phyloP scores from a whole-genome alignment of 2,888 invertebrate genomes.

The Apodemia mormo region DNA sequence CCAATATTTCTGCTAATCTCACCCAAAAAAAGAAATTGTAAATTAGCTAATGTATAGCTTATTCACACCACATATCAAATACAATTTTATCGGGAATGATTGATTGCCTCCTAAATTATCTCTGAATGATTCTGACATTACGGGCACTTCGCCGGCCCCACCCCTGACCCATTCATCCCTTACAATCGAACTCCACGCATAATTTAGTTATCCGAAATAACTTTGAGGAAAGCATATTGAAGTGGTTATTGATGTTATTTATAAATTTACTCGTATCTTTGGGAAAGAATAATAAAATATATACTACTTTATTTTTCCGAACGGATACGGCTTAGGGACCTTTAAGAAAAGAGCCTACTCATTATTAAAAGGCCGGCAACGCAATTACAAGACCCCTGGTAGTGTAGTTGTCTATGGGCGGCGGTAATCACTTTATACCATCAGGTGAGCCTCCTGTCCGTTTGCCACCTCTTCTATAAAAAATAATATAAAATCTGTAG shows the following conservation, averaged over 20 bases:
- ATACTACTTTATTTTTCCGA: background rate
- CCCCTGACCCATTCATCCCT: background rate
- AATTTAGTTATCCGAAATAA: background rate
- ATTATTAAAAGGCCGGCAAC: no score
- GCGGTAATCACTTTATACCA: no score
- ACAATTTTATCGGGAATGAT: conserved; percentile 2
- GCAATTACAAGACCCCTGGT: no score
- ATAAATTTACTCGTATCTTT: background rate
- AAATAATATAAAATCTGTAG: background rate
- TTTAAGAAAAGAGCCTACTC: no score
- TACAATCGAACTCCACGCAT: background rate
- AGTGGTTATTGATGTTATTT: no score
- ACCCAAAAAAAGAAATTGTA: no score
- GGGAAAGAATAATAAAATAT: background rate
- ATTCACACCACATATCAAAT: conserved; percentile 4
- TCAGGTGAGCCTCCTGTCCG: no score
- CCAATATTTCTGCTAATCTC: no score
- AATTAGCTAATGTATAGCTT: background rate
- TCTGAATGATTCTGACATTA: background rate
- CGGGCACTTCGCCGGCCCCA: background rate
- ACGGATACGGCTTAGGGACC: no score
- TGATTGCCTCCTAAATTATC: conserved; percentile 9
- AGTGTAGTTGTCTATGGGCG: no score
- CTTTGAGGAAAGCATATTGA: no score
- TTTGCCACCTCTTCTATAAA: no score